Conservation (phyloP, 1,140 invertebrate genomes). For the Drosophila hydei region DNA sequence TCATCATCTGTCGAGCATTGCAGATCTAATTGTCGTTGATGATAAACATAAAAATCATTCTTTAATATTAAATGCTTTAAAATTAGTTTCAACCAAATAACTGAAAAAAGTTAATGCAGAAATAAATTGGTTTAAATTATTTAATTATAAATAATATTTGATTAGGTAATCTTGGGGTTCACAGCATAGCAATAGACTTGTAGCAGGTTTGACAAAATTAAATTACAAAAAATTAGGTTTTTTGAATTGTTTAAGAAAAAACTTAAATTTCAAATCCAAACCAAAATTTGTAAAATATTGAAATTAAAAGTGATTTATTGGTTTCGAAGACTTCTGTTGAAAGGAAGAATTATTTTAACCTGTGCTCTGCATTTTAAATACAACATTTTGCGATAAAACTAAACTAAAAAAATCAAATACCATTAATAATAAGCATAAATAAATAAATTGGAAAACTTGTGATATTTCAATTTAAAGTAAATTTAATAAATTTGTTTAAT, state of each 20-base stretch:
- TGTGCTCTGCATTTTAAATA: no score
- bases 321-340: no score
- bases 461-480: background rate
- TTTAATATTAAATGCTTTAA: slow-evolving; percentile 2
- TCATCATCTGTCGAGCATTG: slow-evolving; percentile 91
- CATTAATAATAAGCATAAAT: background rate
- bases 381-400: no score
- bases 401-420: no score
- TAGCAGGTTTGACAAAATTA: no score
- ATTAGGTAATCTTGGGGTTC: background rate
- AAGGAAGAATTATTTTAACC: no score
- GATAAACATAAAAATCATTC: background rate
- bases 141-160: background rate
- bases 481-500: background rate
- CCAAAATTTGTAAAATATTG: no score
- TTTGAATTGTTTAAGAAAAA: no score
- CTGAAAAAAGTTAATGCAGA: slow-evolving; percentile 13
- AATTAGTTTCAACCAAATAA: slow-evolving; percentile 7
- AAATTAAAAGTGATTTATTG: no score
- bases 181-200: no score
- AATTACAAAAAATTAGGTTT: background rate
- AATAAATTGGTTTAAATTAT: background rate
- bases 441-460: background rate
- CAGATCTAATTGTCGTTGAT: slow-evolving; percentile 85
- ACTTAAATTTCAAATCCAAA: no score